Evolutionary conservation across 1,140 invertebrate genomes (phyloP).

Genomic region (Mesaphorura yosii): DNA sequence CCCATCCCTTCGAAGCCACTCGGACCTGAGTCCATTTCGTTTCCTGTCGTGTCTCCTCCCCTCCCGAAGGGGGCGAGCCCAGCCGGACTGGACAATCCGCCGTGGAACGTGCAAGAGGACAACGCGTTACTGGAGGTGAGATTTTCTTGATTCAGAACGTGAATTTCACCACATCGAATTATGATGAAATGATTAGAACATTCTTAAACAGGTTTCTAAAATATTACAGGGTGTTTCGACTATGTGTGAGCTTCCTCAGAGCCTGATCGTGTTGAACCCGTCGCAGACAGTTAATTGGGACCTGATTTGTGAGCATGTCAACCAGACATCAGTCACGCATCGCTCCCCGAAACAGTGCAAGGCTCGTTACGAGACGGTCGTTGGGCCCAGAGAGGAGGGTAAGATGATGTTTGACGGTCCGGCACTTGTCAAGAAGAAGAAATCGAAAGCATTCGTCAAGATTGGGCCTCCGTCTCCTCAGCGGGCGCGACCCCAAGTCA

Average conservation of each 20-base stretch:
- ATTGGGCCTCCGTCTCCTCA: conserved; percentile 36
- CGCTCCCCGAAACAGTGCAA: conserved; percentile 80
- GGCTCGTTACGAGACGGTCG: conserved; percentile 62
- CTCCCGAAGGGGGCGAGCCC: conserved; percentile 35
- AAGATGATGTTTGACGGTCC: conserved; percentile 59
- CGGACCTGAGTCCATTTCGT: conserved; percentile 39
- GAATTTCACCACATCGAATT: not conserved
- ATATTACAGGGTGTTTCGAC: conserved; percentile 72
- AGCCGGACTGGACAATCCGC: conserved; percentile 52
- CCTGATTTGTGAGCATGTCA: conserved; percentile 81
- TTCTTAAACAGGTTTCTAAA: no score
- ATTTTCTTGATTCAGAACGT: conserved; percentile 1
- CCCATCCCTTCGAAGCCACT: conserved; percentile 10
- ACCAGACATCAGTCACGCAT: conserved; percentile 62
- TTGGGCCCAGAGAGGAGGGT: conserved; percentile 76
- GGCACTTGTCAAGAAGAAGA: conserved; percentile 33
- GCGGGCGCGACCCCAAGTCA: conserved; percentile 59
- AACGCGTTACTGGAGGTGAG: conserved; percentile 59
- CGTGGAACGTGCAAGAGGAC: conserved; percentile 85
- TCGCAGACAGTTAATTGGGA: conserved; percentile 91
- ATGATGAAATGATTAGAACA: no score
- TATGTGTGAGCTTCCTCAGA: conserved; percentile 68
- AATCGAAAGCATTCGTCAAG: conserved; percentile 20
- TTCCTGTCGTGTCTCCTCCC: conserved; percentile 46
- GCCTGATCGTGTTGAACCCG: conserved; percentile 60